Evolutionary conservation across 2,888 invertebrate genomes (phyloP).

Genomic region (Alcis repandata): DNA sequence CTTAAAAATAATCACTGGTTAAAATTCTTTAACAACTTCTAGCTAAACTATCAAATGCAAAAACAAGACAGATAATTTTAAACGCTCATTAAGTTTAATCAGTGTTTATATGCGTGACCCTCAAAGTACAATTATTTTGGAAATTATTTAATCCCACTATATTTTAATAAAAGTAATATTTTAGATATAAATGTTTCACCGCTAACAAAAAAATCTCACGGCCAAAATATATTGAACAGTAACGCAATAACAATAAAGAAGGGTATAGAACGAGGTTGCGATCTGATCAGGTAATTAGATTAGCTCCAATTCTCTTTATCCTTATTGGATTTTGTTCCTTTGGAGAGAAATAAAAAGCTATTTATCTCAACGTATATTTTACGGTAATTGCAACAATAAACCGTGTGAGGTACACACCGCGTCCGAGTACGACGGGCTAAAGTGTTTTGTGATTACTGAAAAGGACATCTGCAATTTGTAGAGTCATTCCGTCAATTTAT

Average conservation of each 20-base stretch:
- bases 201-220: constrained; percentile 1
- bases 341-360: constrained; percentile 9
- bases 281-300: constrained; percentile 34
- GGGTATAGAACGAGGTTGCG: constrained; percentile 16
- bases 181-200: no score
- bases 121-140: no score
- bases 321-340: constrained; percentile 19
- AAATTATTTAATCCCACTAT: no score
- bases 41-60: no score
- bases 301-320: constrained; percentile 18
- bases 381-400: constrained; percentile 16
- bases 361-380: constrained; percentile 9
- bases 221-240: constrained; percentile 16
- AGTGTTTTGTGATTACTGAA: constrained; percentile 2
- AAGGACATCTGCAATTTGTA: neutral
- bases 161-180: no score
- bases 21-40: no score
- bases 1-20: no score
- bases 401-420: neutral
- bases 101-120: no score
- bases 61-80: no score
- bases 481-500: neutral
- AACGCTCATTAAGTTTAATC: no score
- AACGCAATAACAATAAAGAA: constrained; percentile 28
- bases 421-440: constrained; percentile 1